Evolutionary conservation across 2,888 invertebrate species (phyloP).

Genomic region (Cheilosia vulpina): DNA sequence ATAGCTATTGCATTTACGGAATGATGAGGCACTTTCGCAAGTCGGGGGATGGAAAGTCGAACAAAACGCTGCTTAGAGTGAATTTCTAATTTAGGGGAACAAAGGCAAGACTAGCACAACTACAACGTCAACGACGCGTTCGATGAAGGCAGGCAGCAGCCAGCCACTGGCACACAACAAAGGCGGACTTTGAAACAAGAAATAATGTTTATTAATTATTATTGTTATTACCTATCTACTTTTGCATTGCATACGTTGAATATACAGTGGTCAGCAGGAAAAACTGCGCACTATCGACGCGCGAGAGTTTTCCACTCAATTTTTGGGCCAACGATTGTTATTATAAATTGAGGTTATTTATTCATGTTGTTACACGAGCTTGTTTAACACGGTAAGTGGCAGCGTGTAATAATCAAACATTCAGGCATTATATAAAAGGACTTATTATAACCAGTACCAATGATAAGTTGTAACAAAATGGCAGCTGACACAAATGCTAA

Average conservation of each 20-base stretch:
- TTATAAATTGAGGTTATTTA: too few relatives aligned
- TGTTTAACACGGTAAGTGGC: too few relatives aligned
- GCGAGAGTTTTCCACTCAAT: background rate
- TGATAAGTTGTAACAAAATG: too few relatives aligned
- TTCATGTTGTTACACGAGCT: too few relatives aligned
- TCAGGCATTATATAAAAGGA: too few relatives aligned
- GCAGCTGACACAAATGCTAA: too few relatives aligned
- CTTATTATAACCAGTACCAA: too few relatives aligned
- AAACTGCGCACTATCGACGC: background rate
- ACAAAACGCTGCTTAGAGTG: background rate
- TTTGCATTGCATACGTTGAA: background rate
- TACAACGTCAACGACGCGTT: constrained; percentile 1
- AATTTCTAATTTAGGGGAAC: constrained; percentile 30
- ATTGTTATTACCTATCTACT: constrained; percentile 10
- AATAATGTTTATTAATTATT: constrained; percentile 37
- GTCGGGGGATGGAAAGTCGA: background rate
- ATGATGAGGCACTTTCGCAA: constrained; percentile 11
- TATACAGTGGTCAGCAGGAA: constrained; percentile 5
- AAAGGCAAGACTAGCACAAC: constrained; percentile 16
- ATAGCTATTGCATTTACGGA: constrained; percentile 13
- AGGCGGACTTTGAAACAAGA: constrained; percentile 60
- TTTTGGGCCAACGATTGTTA: background rate
- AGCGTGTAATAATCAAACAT: too few relatives aligned
- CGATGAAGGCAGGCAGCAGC: background rate
- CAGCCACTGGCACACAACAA: constrained; percentile 16